Base-by-base conservation (phyloP, 2,888 invertebrate genomes). In the Dusona sp. region DNA sequence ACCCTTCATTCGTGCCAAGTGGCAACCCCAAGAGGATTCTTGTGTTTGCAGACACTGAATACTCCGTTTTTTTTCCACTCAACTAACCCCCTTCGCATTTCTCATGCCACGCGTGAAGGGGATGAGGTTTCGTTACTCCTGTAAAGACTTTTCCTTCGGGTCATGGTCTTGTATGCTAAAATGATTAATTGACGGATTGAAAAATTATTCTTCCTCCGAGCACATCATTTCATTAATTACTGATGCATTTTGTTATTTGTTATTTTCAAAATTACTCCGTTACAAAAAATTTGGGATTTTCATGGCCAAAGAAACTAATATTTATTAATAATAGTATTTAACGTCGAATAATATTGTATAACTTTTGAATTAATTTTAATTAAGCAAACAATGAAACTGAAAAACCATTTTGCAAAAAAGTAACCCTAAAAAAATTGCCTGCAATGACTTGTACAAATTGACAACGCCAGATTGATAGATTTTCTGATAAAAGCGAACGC, bases 21-120 rank as follows among this genome's bases (percentile, higher is more conserved):
- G 89, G 72, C 78, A 67, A 82, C 81, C 83, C 86, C 83, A 84
- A 91, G 89, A 90, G 90, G 91, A 91, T 92, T 88, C 88, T 19
- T 33, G 29, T 91, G 89, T 92, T 91, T 90, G 87, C 91, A 74
- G 87, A 92, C 88, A 88, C 38, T 89, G 86, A 91, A 90, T 90
- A 85, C 84, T 89, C 88, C 88, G 72, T 72, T 80, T 64, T 70
- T 82, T 61, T 33, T 80, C 70, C 42, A 78, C 75, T 65, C 42
- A 54, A 48, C n/a, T 42, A 3, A 54, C 68, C 11, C 57, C 72
- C 61, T 78, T 54, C 51, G 45, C 29, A 77, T 79, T 81, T 79
- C 11, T 72, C 75, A 51, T 72, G 48, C 67, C 25, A 42, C 22
- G 9, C 45, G 51, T 51, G 16, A 54, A 36, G 36, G 36, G 68